These are phyloP conservation scores for Chaenogobius annularis DNA, from an alignment of 2,113 vertebrate species.

Conservation along the genomic window DNA sequence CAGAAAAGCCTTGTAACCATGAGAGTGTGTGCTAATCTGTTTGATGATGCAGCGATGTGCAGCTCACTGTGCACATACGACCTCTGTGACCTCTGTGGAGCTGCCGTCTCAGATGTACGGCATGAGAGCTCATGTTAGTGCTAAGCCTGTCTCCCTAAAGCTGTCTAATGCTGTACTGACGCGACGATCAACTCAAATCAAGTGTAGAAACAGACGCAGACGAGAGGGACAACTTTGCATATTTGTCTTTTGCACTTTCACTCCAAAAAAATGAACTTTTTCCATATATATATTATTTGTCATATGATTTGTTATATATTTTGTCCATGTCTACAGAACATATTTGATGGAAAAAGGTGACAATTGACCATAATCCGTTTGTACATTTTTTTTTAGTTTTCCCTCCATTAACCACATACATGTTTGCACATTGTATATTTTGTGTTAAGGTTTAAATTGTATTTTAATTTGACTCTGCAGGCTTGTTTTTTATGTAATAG, in stretches of 20 bases:
- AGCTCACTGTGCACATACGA: conserved; percentile 8
- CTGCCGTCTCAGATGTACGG: conserved; percentile 59
- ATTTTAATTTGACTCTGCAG: neutral
- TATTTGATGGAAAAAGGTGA: too few relatives aligned
- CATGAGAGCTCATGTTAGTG: conserved; percentile 28
- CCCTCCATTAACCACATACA: too few relatives aligned
- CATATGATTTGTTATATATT: too few relatives aligned
- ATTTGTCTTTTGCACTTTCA: neutral
- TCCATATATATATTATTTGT: too few relatives aligned
- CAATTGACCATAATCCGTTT: too few relatives aligned
- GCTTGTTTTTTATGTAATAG: neutral
- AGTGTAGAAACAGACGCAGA: neutral
- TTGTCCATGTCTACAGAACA: too few relatives aligned
- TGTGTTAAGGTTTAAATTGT: neutral
- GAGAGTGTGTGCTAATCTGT: neutral
- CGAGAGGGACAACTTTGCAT: neutral
- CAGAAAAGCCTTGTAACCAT: neutral
- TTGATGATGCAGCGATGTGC: neutral
- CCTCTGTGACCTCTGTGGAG: conserved; percentile 43
- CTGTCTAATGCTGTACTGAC: neutral
- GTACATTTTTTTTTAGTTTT: too few relatives aligned
- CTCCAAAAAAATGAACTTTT: neutral
- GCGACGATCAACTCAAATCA: neutral
- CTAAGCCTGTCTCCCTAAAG: conserved; percentile 61
- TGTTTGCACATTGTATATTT: too few relatives aligned